Evolutionary conservation across 2,888 invertebrate genomes (phyloP), one percentile per base, ranked within the genome.

Genomic region (Hermodice carunculata): DNA sequence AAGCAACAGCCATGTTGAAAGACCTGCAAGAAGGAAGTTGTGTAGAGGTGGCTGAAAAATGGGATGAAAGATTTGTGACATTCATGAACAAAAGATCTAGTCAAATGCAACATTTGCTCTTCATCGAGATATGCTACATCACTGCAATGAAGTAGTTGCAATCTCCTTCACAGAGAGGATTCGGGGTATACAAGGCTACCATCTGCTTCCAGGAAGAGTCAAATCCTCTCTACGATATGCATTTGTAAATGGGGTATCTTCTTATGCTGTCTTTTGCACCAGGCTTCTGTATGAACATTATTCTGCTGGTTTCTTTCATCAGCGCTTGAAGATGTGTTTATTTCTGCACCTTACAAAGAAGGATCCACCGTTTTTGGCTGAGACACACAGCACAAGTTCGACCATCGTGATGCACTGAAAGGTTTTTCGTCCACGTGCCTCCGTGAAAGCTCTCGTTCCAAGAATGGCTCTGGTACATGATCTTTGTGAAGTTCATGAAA

Each of bases 211-310:
- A 1, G 54, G 56, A 8, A 61, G 67, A 4, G 66, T 71, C 4
- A 73, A 73, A 37, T 26, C 24, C 3, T 72, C 70, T 5, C 58
- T 72, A 3, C 44, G 52, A 8, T 70, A 64, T 62, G 49, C 66
- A 8, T 72, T 73, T 52, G 46, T 71, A 1, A 69, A 71, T 54
- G 71, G 70, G 5, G 67, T 67, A n/a, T 49, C 48, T 22, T 65
- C 67, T n/a, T 70, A 70, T 63, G 67, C 70, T n/a, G 54, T 61
- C 8, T 69, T 59, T 28, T 61, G 61, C 14, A 43, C 52, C 3
- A 26, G 64, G 22, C 48, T 68, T 11, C 42, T 70, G 1, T 51
- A 51, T 31, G 48, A 65, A 14, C 61, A 70, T 40, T 64, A 61
- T 40, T 44, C 42, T 34, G 56, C 58, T 43, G 64, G 67, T 19